phyloP scores from a whole-genome alignment of 2,888 invertebrate genomes.

The Pseudococcus longispinus region DNA sequence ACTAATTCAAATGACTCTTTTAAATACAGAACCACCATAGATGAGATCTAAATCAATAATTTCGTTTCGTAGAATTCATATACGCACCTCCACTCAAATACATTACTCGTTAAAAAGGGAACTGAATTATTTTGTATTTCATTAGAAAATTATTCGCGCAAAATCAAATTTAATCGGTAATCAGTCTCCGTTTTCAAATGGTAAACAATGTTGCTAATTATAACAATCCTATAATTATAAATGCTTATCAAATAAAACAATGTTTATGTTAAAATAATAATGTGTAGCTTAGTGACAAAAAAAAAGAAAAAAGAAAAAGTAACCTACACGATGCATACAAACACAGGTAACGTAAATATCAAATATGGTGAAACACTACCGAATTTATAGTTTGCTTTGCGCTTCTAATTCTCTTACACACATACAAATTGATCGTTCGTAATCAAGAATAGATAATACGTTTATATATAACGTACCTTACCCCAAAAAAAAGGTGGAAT shows the following conservation, averaged over 20 bases:
- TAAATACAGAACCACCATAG: neutral
- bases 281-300: slow-evolving; percentile 26
- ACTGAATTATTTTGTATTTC: slow-evolving; percentile 27
- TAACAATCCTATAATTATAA: slow-evolving; percentile 17
- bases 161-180: slow-evolving; percentile 52
- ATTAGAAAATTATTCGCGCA: slow-evolving; percentile 4
- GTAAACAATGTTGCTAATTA: slow-evolving; percentile 51
- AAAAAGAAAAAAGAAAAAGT: neutral
- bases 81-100: neutral
- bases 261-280: slow-evolving; percentile 24
- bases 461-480: too few relatives aligned
- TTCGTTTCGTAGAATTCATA: neutral
- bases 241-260: slow-evolving; percentile 29
- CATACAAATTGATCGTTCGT: neutral
- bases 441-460: too few relatives aligned
- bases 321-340: slow-evolving; percentile 43
- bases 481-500: neutral
- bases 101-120: neutral
- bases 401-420: slow-evolving; percentile 15
- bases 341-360: slow-evolving; percentile 46
- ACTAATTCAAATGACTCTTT: neutral
- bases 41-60: slow-evolving; percentile 1
- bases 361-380: slow-evolving; percentile 46
- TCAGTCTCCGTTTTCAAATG: slow-evolving; percentile 56
- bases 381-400: neutral